Percentiles rank a stretch among this genome's conserved stretches.
phyloP scores from a whole-genome alignment of 2,113 vertebrate genomes.

The Columba livia region DNA sequence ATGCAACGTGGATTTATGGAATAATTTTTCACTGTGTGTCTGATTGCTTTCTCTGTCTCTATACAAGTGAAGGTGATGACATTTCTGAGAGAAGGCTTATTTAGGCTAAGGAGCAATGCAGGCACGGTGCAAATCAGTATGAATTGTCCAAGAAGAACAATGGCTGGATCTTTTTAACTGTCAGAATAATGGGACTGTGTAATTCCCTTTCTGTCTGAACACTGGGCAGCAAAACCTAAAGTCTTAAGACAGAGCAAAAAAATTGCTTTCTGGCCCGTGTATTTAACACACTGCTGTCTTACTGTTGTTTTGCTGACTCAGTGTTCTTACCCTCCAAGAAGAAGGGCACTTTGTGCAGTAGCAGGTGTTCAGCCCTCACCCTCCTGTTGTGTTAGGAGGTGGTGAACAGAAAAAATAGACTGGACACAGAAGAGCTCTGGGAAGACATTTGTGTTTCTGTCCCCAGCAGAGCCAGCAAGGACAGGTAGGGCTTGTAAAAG shows the following conservation, averaged over 20 bases:
- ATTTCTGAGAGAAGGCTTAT: constrained; percentile 14
- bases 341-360: constrained; percentile 5
- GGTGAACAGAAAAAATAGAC: background rate
- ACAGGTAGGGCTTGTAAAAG: background rate
- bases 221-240: background rate
- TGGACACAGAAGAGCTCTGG: background rate
- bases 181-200: background rate
- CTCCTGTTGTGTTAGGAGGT: background rate
- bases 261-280: background rate
- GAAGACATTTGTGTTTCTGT: background rate
- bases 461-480: background rate
- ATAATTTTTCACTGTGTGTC: background rate
- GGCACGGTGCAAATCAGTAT: background rate
- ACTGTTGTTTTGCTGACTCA: background rate
- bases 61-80: background rate
- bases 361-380: background rate
- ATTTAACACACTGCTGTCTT: background rate
- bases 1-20: background rate
- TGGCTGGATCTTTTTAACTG: background rate
- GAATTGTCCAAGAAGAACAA: constrained; percentile 43
- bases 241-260: background rate
- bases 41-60: constrained; percentile 32
- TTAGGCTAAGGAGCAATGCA: background rate
- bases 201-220: constrained; percentile 41
- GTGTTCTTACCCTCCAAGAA: background rate